Evolutionary conservation across 2,797 vertebrate genomes (phyloP), one percentile per base, ranked within the genome.

Genomic region (Manis crassicaudata): DNA sequence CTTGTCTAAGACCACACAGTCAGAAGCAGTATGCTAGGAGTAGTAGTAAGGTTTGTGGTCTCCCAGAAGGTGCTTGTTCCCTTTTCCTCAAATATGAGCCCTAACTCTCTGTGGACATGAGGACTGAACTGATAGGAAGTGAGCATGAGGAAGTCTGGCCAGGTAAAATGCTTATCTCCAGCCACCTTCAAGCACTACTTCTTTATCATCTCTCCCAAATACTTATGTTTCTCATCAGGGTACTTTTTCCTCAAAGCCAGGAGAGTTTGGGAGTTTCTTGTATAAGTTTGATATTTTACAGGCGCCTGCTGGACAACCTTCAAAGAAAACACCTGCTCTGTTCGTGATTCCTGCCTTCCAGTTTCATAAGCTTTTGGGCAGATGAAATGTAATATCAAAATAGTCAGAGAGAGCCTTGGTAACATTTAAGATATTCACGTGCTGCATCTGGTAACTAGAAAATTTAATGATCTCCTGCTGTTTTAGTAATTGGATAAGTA

Each of bases 381-480:
- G 98, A 96, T 98, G 98, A 98, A 98, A 98, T 97, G 46, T 97
- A 98, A 97, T 98, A 89, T 98, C 98, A 98, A 98, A 98, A 98
- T 98, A 98, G 97, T 97, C 97, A 88, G 97, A 97, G 97, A 98
- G 96, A 98, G 98, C 96, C 97, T 98, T 98, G 98, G 97, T 98
- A 98, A 97, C 98, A 98, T 98, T 98, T 98, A 98, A 98, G 98
- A 98, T 98, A 98, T 97, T 98, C 97, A 98, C 97, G 92, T 96
- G 98, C 98, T 98, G 98, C 94, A 97, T 98, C 98, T 98, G 98
- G 98, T 98, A 98, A 98, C 98, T 98, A 98, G 99, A 99, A 99
- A 99, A 98, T 99, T 99, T 99, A 99, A 99, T 99, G 99, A 99
- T 99, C 99, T 99, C 99, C 99, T 99, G 99, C 99, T 99, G 99